Percentiles rank a stretch among this genome's conserved stretches.
Evolutionary conservation across 2,888 invertebrate species (phyloP).

Genomic region (Amorpha juglandis): DNA sequence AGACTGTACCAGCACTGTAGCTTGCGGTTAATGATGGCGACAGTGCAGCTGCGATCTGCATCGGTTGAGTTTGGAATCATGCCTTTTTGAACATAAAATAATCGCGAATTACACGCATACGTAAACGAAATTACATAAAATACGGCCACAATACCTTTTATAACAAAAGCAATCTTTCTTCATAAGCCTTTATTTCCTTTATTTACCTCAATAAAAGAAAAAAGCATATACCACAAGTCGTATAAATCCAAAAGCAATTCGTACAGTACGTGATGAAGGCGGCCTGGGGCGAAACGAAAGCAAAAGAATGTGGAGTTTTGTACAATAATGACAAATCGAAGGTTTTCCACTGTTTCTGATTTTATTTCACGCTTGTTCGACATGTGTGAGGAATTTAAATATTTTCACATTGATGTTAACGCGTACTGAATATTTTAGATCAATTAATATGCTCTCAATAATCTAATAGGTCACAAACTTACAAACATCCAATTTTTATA

Average conservation of each 20-base stretch:
- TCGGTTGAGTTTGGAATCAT: too few relatives aligned
- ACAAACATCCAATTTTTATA: too few relatives aligned
- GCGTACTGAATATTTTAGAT: too few relatives aligned
- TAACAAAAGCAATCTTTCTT: constrained; percentile 17
- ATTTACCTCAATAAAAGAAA: constrained; percentile 24
- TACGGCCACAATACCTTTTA: background rate
- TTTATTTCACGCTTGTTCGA: background rate
- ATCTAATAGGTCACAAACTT: too few relatives aligned
- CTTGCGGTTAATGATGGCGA: too few relatives aligned
- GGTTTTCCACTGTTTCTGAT: background rate
- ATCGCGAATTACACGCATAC: background rate
- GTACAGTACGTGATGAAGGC: background rate
- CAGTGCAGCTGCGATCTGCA: too few relatives aligned
- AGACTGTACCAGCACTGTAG: too few relatives aligned
- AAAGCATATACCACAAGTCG: background rate
- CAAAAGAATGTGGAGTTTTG: constrained; percentile 28
- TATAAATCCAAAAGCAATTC: constrained; percentile 14
- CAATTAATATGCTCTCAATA: too few relatives aligned
- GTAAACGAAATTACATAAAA: constrained; percentile 1
- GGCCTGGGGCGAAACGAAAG: constrained; percentile 5
- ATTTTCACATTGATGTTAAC: background rate
- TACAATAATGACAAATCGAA: constrained; percentile 26
- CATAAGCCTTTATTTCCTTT: constrained; percentile 23
- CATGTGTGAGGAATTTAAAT: background rate
- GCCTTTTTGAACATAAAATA: background rate